Conservation (phyloP, 2,888 invertebrate species). For the Pecten maximus region DNA sequence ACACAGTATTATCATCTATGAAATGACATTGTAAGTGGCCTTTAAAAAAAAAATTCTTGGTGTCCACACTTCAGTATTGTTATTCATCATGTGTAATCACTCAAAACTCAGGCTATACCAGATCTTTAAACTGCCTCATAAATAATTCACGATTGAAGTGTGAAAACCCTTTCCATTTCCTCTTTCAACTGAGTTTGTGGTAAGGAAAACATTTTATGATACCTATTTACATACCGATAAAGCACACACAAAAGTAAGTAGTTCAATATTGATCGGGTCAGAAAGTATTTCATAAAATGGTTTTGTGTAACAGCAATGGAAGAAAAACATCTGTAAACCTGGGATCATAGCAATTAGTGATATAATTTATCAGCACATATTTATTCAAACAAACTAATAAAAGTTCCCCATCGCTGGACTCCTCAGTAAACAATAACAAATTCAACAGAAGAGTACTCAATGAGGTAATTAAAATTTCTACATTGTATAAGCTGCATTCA, state of each 20-base stretch:
- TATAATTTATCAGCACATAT: too few species aligned
- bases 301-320: not conserved
- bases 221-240: not conserved
- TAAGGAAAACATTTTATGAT: not conserved
- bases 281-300: not conserved
- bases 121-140: not conserved
- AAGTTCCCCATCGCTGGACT: too few species aligned
- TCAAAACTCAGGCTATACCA: not conserved
- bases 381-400: too few species aligned
- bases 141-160: not conserved
- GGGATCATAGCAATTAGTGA: not conserved
- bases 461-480: too few species aligned
- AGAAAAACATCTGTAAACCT: not conserved
- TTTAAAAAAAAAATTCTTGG: not conserved
- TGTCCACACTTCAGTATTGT: not conserved
- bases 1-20: not conserved
- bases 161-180: not conserved
- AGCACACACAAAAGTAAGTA: not conserved
- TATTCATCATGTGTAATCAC: not conserved
- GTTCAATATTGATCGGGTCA: not conserved
- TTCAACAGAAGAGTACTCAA: too few species aligned
- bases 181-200: not conserved
- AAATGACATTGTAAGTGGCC: not conserved
- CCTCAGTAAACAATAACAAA: too few species aligned
- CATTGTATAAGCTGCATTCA: too few species aligned